Evolutionary conservation across 1,140 invertebrate species (phyloP).

Genomic region (Halotydeus destructor): DNA sequence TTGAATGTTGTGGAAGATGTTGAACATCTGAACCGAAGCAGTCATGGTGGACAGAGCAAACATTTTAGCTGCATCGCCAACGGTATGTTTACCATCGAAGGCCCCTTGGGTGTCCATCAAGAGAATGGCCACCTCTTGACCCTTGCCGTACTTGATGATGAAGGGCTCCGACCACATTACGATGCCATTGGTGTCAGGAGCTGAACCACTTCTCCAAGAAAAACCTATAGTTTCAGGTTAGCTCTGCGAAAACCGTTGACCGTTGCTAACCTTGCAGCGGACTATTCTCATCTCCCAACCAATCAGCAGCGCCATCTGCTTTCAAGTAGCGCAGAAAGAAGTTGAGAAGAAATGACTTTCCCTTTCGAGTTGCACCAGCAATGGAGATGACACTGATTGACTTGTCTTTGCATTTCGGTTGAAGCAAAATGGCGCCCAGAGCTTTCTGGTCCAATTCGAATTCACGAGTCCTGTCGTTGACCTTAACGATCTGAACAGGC

Average conservation of each 20-base stretch:
- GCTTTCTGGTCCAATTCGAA: constrained; percentile 78
- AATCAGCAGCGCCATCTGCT: constrained; percentile 20
- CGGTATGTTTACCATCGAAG: constrained; percentile 89
- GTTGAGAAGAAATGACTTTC: constrained; percentile 77
- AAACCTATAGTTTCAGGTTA: constrained; percentile 62
- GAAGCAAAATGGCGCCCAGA: constrained; percentile 55
- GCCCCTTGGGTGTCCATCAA: constrained; percentile 93
- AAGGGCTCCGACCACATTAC: constrained; percentile 88
- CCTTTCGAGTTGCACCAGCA: constrained; percentile 86
- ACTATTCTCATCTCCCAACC: constrained; percentile 23
- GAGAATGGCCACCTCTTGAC: constrained; percentile 35
- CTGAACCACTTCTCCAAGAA: constrained; percentile 79
- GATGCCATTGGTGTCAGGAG: constrained; percentile 92
- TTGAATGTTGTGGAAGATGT: constrained; percentile 31
- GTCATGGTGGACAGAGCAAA: constrained; percentile 44
- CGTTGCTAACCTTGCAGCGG: constrained; percentile 23
- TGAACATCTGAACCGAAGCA: constrained; percentile 27
- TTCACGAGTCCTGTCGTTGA: too few relatives aligned
- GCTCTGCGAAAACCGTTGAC: background rate
- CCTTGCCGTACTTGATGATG: constrained; percentile 48
- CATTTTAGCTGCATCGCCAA: constrained; percentile 85
- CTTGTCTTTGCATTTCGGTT: constrained; percentile 48
- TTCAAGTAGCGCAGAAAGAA: constrained; percentile 78
- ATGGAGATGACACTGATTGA: constrained; percentile 81
- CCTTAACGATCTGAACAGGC: constrained; percentile 56